These are phyloP conservation scores for Rynchops niger DNA, from an alignment of 2,113 vertebrate genomes.

Conservation along the genomic window DNA sequence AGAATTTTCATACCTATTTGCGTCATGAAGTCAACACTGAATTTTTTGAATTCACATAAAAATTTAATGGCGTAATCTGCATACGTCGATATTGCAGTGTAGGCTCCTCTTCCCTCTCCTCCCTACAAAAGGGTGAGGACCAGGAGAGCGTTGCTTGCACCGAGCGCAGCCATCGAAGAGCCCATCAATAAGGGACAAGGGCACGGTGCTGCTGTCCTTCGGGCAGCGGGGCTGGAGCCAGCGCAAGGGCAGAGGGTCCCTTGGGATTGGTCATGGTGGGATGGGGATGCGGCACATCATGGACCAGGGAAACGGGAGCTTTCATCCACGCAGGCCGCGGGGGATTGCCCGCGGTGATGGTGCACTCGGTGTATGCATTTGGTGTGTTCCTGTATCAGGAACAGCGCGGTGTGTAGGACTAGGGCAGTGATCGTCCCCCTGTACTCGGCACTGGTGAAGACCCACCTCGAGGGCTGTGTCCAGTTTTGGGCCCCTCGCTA, in stretches of 20 bases:
- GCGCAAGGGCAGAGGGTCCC: background rate
- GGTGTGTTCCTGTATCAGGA: too few relatives aligned
- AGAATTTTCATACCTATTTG: slow-evolving; percentile 79
- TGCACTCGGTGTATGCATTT: background rate
- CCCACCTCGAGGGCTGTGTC: too few relatives aligned
- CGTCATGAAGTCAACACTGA: slow-evolving; percentile 72
- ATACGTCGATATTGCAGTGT: background rate
- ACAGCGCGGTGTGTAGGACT: too few relatives aligned
- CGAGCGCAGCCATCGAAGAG: background rate
- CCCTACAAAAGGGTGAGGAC: background rate
- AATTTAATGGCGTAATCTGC: slow-evolving; percentile 76
- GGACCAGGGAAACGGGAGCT: background rate
- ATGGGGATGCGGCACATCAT: rapidly evolving
- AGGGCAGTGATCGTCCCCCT: too few relatives aligned
- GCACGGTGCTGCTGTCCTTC: rapidly evolving
- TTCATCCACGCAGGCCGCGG: rapidly evolving
- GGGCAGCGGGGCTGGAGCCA: background rate
- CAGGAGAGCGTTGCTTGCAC: background rate
- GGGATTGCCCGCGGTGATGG: rapidly evolving
- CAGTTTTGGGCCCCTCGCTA: too few relatives aligned
- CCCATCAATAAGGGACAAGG: background rate
- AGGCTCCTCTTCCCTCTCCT: background rate
- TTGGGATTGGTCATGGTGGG: rapidly evolving
- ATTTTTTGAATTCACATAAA: slow-evolving; percentile 73
- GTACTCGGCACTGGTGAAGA: too few relatives aligned